Evolutionary conservation across 2,113 vertebrate genomes (phyloP).

Genomic region (Columba livia): DNA sequence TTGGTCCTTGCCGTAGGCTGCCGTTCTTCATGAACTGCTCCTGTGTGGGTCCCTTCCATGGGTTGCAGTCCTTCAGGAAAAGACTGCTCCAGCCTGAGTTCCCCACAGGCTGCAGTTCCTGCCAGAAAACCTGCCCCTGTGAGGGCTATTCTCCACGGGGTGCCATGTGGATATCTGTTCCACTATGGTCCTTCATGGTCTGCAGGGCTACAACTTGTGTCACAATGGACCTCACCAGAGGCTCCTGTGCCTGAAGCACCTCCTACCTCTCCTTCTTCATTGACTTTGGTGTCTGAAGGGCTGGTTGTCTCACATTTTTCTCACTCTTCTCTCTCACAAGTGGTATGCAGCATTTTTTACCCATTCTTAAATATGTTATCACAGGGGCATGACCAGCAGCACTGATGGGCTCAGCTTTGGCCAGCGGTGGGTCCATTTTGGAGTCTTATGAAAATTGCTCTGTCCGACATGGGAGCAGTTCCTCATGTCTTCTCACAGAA

Average conservation of each 20-base stretch:
- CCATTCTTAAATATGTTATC: background rate
- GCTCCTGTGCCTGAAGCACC: fast-evolving
- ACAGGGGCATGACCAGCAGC: background rate
- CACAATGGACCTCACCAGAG: background rate
- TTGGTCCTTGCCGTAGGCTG: background rate
- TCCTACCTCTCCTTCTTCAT: background rate
- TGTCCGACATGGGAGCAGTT: background rate
- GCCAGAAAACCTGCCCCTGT: background rate
- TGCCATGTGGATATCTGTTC: background rate
- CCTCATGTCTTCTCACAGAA: background rate
- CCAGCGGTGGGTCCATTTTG: background rate
- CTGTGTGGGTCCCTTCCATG: background rate
- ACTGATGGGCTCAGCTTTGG: background rate
- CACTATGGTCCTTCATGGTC: background rate
- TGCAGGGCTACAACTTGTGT: background rate
- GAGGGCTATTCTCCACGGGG: background rate
- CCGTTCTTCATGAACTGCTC: background rate
- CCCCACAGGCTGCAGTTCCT: background rate
- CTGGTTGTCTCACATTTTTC: background rate
- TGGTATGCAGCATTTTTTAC: background rate
- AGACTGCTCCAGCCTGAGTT: background rate
- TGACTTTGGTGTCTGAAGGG: background rate
- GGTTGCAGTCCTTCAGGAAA: background rate
- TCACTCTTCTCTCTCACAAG: background rate
- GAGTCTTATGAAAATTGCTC: background rate